phyloP scores from a whole-genome alignment of 2,888 invertebrate genomes.

The Muschampia plurimacula region DNA sequence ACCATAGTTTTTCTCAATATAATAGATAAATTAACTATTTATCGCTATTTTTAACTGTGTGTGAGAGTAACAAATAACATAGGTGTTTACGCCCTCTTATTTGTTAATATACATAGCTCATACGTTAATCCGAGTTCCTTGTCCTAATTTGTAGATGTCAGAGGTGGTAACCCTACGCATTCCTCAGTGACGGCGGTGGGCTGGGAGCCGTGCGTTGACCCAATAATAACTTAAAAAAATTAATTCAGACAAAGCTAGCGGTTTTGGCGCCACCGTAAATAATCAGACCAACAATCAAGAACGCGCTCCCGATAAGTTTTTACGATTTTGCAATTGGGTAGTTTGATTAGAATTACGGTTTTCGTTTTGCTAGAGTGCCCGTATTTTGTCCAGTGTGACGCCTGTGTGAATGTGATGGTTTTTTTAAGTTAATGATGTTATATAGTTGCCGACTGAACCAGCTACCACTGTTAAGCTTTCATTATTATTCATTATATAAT shows the following conservation, averaged over 20 bases:
- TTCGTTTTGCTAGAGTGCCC: constrained; percentile 39
- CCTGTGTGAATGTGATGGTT: neutral
- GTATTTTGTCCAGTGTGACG: constrained; percentile 28
- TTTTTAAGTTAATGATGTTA: neutral
- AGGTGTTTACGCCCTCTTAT: no score
- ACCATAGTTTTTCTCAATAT: constrained; percentile 8
- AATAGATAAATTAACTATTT: no score
- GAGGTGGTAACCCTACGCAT: constrained; percentile 18
- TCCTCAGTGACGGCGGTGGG: constrained; percentile 19
- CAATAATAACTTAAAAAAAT: constrained; percentile 31
- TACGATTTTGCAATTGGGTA: constrained; percentile 43
- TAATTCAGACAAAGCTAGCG: constrained; percentile 44
- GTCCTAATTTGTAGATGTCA: neutral
- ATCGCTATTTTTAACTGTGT: no score
- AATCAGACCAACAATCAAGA: constrained; percentile 26
- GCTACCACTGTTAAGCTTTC: neutral
- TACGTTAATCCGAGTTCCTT: constrained; percentile 11
- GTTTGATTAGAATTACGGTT: constrained; percentile 48
- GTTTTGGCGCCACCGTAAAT: constrained; percentile 50
- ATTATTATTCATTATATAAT: no score
- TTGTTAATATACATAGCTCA: no score
- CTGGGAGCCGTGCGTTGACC: constrained; percentile 34
- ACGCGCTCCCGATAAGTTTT: constrained; percentile 44
- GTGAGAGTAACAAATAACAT: no score
- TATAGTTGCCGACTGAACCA: neutral